Evolutionary conservation across 1,140 invertebrate species (phyloP).

Genomic region (Dendrolimus punctatus): DNA sequence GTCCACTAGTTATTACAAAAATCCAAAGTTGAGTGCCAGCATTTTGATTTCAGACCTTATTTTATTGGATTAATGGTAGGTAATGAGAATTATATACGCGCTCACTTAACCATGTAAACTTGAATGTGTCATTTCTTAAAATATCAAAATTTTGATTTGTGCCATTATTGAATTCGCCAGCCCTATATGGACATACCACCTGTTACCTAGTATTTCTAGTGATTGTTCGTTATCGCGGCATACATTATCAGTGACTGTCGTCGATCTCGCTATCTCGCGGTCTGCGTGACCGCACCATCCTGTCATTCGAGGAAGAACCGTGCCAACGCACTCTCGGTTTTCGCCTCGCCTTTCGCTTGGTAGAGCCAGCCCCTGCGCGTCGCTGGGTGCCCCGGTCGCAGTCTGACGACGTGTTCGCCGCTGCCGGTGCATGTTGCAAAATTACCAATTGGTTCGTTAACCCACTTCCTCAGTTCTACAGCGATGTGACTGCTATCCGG

Average conservation of each 20-base stretch:
- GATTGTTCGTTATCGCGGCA: constrained; percentile 39
- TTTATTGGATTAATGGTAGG: too few relatives aligned
- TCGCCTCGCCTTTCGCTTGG: constrained; percentile 45
- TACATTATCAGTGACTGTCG: constrained; percentile 52
- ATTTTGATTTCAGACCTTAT: too few relatives aligned
- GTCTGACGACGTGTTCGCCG: constrained; percentile 30
- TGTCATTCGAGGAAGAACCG: constrained; percentile 54
- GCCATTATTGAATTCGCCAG: too few relatives aligned
- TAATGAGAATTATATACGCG: too few relatives aligned
- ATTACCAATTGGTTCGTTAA: constrained; percentile 46
- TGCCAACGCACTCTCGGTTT: constrained; percentile 59
- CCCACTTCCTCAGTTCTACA: constrained; percentile 32
- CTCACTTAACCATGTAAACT: too few relatives aligned
- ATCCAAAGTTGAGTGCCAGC: too few relatives aligned
- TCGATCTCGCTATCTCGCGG: constrained; percentile 59
- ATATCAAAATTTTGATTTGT: too few relatives aligned
- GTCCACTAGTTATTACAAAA: too few relatives aligned
- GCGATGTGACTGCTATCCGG: constrained; percentile 22
- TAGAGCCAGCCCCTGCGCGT: too few relatives aligned
- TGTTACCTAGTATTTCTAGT: constrained; percentile 10
- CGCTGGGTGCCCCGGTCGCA: constrained; percentile 36
- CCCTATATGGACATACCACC: too few relatives aligned
- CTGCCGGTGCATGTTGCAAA: constrained; percentile 40
- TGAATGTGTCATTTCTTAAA: too few relatives aligned
- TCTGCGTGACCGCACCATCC: constrained; percentile 47